Conservation (phyloP, 2,113 vertebrate species). For the Ginglymostoma cirratum region DNA sequence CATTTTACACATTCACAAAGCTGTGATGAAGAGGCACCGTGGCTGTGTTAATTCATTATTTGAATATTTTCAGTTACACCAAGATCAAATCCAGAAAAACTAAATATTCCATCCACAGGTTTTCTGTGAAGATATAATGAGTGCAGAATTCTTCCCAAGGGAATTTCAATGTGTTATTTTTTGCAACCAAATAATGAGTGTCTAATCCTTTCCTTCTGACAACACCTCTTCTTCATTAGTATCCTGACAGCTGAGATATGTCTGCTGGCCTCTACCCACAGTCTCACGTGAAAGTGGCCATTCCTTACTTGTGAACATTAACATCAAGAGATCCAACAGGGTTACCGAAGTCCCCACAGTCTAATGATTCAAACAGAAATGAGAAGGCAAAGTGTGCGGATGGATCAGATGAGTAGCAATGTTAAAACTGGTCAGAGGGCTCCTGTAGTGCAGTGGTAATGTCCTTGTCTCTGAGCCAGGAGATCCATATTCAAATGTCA, state of each 20-base stretch:
- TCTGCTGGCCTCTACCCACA: background rate
- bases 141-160: background rate
- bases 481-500: too few species aligned
- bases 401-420: background rate
- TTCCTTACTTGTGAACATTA: background rate
- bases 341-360: background rate
- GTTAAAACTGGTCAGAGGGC: background rate
- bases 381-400: background rate
- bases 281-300: background rate
- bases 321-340: background rate
- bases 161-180: background rate
- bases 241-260: background rate
- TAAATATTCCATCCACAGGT: background rate
- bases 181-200: background rate
- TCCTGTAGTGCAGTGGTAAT: too few species aligned
- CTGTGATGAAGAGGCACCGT: background rate
- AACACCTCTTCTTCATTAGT: background rate
- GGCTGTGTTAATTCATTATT: background rate
- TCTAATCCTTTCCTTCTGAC: background rate
- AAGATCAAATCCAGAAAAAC: slow-evolving; percentile 9
- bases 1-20: background rate
- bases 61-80: background rate
- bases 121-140: slow-evolving; percentile 26
- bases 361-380: background rate
- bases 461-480: too few species aligned